Conservation (phyloP, 2,797 vertebrate species). For the Sebastiscus albofasciatus region DNA sequence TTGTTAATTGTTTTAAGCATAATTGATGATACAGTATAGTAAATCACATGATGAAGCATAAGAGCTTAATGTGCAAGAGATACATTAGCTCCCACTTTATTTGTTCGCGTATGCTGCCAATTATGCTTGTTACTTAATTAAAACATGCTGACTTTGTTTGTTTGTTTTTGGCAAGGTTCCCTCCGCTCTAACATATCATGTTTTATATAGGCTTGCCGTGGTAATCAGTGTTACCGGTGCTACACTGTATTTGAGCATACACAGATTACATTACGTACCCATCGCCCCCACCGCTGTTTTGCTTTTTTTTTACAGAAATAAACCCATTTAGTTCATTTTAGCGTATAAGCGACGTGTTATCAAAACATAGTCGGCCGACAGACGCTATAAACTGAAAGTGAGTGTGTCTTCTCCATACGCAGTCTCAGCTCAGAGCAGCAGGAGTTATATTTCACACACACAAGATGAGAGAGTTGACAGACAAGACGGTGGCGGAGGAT, state of each 20-base stretch:
- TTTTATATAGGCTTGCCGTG: too few species aligned
- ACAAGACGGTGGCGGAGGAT: neutral
- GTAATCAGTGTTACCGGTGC: too few species aligned
- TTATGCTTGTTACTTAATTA: conserved; percentile 1
- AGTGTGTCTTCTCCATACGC: too few species aligned
- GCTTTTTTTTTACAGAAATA: too few species aligned
- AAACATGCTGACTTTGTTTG: conserved; percentile 11
- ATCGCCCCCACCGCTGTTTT: too few species aligned
- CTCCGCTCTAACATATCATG: neutral
- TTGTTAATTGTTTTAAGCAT: conserved; percentile 28
- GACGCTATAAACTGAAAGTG: too few species aligned
- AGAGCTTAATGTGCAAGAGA: neutral
- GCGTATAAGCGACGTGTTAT: too few species aligned
- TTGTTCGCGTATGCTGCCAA: neutral
- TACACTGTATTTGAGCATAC: neutral
- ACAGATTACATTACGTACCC: neutral
- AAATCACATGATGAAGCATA: conserved; percentile 1
- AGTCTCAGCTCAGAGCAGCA: too few species aligned
- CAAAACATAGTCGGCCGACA: too few species aligned
- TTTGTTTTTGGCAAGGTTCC: neutral
- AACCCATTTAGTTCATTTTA: too few species aligned
- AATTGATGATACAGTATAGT: conserved; percentile 20
- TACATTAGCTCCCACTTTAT: neutral
- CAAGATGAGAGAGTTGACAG: neutral
- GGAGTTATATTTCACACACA: neutral